Percentiles rank a stretch among this genome's conserved stretches.
Conservation (phyloP, 2,888 invertebrate genomes). For the Orchestes rusci region DNA sequence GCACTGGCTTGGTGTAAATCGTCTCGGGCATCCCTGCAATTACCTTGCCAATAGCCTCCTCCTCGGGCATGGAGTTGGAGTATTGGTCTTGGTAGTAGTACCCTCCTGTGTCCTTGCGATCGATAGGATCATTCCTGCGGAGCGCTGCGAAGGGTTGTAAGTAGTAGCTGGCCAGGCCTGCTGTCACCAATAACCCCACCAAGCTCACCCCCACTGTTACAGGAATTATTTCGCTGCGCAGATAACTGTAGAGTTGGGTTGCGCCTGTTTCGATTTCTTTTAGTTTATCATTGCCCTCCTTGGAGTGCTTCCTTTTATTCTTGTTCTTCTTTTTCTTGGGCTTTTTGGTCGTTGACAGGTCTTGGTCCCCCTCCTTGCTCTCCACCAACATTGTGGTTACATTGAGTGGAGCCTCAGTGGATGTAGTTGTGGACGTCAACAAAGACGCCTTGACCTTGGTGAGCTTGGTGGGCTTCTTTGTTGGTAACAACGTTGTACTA, state of each 20-base stretch:
- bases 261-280: constrained; percentile 54
- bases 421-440: constrained; percentile 15
- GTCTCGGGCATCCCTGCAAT: constrained; percentile 28
- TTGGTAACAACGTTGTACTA: constrained; percentile 36
- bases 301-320: constrained; percentile 53
- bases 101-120: constrained; percentile 52
- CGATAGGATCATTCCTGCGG: constrained; percentile 54
- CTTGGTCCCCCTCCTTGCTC: constrained; percentile 38
- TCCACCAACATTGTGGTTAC: constrained; percentile 31
- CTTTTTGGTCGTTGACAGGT: constrained; percentile 22
- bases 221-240: constrained; percentile 74
- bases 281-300: constrained; percentile 35
- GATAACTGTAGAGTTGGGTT: constrained; percentile 68
- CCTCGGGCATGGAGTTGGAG: constrained; percentile 64
- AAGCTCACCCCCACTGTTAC: constrained; percentile 66
- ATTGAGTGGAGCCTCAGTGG: constrained; percentile 8
- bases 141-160: constrained; percentile 63
- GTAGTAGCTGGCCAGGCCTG: constrained; percentile 70
- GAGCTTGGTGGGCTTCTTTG: constrained; percentile 34
- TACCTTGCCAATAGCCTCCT: constrained; percentile 58
- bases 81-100: constrained; percentile 66
- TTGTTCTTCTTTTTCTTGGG: constrained; percentile 43
- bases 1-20: constrained; percentile 26
- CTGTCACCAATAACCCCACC: constrained; percentile 64
- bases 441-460: constrained; percentile 59